Base-by-base conservation (phyloP, 2,888 invertebrate species). In the Drosophila robusta region DNA sequence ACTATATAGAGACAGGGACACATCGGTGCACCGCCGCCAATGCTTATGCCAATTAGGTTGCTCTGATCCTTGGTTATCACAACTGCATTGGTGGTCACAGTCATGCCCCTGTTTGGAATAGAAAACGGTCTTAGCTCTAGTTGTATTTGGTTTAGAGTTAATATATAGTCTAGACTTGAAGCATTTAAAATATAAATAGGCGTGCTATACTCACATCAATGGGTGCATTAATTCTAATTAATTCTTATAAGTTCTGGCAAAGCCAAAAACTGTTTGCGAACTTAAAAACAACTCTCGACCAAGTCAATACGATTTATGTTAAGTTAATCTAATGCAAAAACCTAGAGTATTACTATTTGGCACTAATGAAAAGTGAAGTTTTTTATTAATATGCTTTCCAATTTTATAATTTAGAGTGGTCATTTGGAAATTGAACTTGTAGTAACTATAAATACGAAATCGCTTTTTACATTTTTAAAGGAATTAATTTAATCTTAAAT, bases 1-100 rank as follows among this genome's bases (percentile, higher is more conserved):
- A 99, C 99, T 71, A 99, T 98, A 91, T 99, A 99, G 5, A 99
- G 94, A 91, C 99, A 99, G 0, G 99, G 99, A 87, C 99, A 99
- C 54, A 97, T 92, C 4, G 99, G 96, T 22, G 98, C 97, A 38
- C 98, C 98, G 0, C 99, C 99, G 0, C 99, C 99, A 73, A 99
- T 99, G 90, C 98, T 98, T 81, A 99, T 99, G 0, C 99, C 99
- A 76, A 99, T 98, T 29, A 99, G 93, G 90, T 97, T 97, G 91
- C 97, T 97, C 75, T 95, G 95, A 92, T 99, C 99, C 93, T 99
- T 99, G 80, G 95, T 95, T 49, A 99, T 95, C 4, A 95, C 94
- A 2, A 99, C 96, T 87, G 96, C 97, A 18, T 98, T 99, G 6
- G 98, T 98, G 1, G 98, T 98, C 22, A 99, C 96, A 26, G 97